These are phyloP conservation scores for Heliconius ismenius DNA, from an alignment of 2,888 invertebrate species.

Conservation along the genomic window DNA sequence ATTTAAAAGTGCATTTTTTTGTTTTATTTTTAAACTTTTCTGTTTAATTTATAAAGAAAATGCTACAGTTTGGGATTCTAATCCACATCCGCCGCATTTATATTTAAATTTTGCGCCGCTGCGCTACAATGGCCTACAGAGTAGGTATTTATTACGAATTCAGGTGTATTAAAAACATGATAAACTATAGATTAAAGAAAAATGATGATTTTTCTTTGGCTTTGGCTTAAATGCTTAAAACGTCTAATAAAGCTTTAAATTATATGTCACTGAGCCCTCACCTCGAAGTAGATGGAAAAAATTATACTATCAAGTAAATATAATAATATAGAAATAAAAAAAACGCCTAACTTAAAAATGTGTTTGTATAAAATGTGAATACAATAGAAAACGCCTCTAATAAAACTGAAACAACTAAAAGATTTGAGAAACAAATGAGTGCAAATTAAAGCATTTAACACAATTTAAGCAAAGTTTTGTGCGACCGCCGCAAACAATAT, in stretches of 20 bases:
- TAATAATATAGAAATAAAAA: background rate
- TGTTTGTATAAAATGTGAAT: background rate
- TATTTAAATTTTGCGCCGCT: background rate
- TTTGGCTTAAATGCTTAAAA: too few relatives aligned
- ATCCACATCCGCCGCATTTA: background rate
- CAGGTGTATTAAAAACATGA: too few relatives aligned
- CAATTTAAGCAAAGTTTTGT: conserved; percentile 36
- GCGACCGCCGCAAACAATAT: conserved; percentile 43
- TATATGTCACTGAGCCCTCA: too few relatives aligned
- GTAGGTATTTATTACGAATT: too few relatives aligned
- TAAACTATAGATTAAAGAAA: too few relatives aligned
- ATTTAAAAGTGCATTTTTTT: conserved; percentile 1
- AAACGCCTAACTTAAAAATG: background rate
- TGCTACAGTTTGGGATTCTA: background rate
- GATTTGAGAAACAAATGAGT: conserved; percentile 31
- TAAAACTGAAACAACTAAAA: conserved; percentile 11
- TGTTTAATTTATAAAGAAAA: background rate
- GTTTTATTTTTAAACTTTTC: background rate
- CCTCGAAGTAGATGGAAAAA: too few relatives aligned
- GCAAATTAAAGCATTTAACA: conserved; percentile 34
- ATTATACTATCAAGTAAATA: too few relatives aligned
- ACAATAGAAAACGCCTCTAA: conserved; percentile 2
- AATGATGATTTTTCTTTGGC: too few relatives aligned
- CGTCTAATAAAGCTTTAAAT: too few relatives aligned
- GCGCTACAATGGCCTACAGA: too few relatives aligned